Evolutionary conservation across 2,888 invertebrate species (phyloP).

Genomic region (Dolomedes plantarius): DNA sequence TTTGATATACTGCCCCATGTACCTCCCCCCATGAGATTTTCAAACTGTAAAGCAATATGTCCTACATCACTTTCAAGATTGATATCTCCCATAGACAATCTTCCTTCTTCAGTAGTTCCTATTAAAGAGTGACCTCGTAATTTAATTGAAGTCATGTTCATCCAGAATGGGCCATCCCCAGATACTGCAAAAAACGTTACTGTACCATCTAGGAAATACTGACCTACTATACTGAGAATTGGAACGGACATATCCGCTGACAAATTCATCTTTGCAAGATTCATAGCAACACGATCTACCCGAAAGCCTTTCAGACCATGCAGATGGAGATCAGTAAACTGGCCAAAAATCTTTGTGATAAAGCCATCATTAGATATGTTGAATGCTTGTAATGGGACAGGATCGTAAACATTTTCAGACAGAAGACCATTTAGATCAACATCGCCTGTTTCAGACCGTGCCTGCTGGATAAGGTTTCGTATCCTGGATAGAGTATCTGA

Average conservation of each 20-base stretch:
- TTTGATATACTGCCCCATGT: constrained; percentile 82
- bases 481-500: constrained; percentile 25
- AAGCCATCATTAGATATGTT: constrained; percentile 79
- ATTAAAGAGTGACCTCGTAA: constrained; percentile 84
- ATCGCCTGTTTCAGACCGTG: constrained; percentile 55
- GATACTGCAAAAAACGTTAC: constrained; percentile 85
- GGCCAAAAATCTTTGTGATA: constrained; percentile 83
- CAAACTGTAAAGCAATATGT: constrained; percentile 87
- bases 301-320: constrained; percentile 88
- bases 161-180: constrained; percentile 85
- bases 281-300: constrained; percentile 83
- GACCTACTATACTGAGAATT: constrained; percentile 79
- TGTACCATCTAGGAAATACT: constrained; percentile 80
- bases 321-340: constrained; percentile 84
- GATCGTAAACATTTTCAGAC: constrained; percentile 82
- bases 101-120: constrained; percentile 85
- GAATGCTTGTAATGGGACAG: constrained; percentile 86
- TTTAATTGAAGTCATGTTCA: constrained; percentile 84
- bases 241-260: constrained; percentile 71
- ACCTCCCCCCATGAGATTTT: constrained; percentile 82
- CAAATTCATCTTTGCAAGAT: constrained; percentile 86
- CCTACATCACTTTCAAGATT: constrained; percentile 86
- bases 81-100: constrained; percentile 86
- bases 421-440: constrained; percentile 65
- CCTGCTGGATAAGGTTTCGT: constrained; percentile 41